Percentiles rank a stretch among this genome's conserved stretches.
These are phyloP conservation scores for Drosophila kepulauana DNA, from an alignment of 1,140 invertebrate genomes.

Conservation along the genomic window DNA sequence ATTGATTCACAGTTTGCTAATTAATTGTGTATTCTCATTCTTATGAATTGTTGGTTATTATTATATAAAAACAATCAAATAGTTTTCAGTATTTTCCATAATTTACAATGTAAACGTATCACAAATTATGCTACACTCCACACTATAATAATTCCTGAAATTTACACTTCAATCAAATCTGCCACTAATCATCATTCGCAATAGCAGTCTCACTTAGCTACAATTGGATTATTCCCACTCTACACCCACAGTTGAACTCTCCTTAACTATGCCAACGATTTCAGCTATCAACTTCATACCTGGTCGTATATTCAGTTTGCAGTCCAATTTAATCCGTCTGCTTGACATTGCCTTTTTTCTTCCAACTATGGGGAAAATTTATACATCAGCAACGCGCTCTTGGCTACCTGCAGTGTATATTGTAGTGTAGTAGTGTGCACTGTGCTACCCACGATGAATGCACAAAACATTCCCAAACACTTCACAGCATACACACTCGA, in stretches of 20 bases:
- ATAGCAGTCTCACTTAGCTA: not conserved
- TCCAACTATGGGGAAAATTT: slow-evolving; percentile 21
- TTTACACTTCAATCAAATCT: not conserved
- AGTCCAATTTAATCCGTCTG: slow-evolving; percentile 3
- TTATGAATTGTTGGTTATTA: too few relatives aligned
- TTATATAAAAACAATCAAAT: too few relatives aligned
- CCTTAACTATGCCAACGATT: not conserved
- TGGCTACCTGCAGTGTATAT: not conserved
- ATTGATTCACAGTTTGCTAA: too few relatives aligned
- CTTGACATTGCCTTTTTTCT: slow-evolving; percentile 31
- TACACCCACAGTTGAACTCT: not conserved
- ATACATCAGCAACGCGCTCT: slow-evolving; percentile 30
- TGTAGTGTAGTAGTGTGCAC: not conserved
- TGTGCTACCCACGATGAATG: slow-evolving; percentile 19
- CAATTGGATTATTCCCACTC: not conserved
- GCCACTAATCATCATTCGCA: not conserved
- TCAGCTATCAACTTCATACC: not conserved
- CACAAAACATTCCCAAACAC: slow-evolving; percentile 14
- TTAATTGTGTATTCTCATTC: too few relatives aligned
- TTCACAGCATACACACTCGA: slow-evolving; percentile 8
- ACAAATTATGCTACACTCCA: too few relatives aligned
- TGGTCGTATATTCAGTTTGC: slow-evolving; percentile 3
- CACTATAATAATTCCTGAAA: too few relatives aligned
- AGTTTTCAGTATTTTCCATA: too few relatives aligned
- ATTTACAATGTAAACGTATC: too few relatives aligned